These are phyloP conservation scores for Cephalopachus bancanus DNA, from an alignment of 2,797 vertebrate genomes.

Conservation along the genomic window DNA sequence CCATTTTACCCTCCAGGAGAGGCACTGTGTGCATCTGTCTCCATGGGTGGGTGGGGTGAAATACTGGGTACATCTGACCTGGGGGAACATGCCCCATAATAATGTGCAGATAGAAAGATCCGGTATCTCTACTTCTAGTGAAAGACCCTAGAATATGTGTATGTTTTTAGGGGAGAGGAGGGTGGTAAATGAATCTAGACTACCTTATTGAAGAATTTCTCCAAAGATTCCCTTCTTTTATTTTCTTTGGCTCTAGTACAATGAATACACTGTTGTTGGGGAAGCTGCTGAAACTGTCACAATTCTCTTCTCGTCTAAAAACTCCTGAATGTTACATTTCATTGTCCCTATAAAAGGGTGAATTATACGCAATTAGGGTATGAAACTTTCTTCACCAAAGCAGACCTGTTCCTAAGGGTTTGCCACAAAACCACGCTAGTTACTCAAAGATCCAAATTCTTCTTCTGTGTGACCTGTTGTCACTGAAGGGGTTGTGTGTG, in stretches of 20 bases:
- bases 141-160: not conserved
- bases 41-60: not conserved
- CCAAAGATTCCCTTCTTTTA: conserved; percentile 29
- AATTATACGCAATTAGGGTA: conserved; percentile 28
- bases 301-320: conserved; percentile 43
- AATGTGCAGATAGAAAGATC: not conserved
- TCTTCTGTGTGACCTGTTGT: not conserved
- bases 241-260: conserved; percentile 25
- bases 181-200: conserved; percentile 48
- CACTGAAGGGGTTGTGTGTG: not conserved
- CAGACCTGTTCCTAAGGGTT: not conserved
- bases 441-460: conserved; percentile 21
- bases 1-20: not conserved
- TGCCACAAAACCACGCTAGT: not conserved
- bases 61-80: not conserved
- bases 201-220: conserved; percentile 63
- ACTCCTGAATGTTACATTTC: conserved; percentile 26
- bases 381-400: conserved; percentile 30
- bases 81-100: not conserved
- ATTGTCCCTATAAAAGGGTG: not conserved
- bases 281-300: conserved; percentile 46
- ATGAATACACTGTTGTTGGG: not conserved
- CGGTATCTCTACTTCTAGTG: not conserved
- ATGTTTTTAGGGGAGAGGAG: not conserved
- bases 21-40: not conserved